Conservation (phyloP, 2,113 vertebrate genomes). For the Vulpes lagopus region DNA sequence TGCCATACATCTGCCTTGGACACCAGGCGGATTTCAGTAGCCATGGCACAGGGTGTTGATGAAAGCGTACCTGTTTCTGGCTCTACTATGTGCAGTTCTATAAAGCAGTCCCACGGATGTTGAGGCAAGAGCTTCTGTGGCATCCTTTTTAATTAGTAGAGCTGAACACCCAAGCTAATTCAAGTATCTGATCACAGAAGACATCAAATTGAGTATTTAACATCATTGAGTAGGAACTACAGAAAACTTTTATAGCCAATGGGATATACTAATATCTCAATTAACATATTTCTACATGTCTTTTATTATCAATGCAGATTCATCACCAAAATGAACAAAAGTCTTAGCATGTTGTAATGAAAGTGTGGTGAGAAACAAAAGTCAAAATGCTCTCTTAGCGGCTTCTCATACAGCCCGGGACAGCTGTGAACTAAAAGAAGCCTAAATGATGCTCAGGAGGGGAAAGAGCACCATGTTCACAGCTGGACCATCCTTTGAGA, state of each 20-base stretch:
- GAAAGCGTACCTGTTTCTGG: neutral
- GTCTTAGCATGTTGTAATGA: neutral
- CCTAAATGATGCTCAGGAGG: fast-evolving
- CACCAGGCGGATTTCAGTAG: too few species aligned
- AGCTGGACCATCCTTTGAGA: fast-evolving
- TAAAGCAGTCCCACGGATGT: neutral
- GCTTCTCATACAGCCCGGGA: neutral
- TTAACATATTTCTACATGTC: neutral
- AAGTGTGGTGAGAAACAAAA: neutral
- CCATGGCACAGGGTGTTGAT: fast-evolving
- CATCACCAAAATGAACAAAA: neutral
- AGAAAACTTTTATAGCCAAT: neutral
- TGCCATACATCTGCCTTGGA: neutral
- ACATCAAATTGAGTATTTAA: neutral
- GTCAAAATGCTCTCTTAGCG: fast-evolving
- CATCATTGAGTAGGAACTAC: neutral
- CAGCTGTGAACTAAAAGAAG: neutral
- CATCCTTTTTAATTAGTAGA: neutral
- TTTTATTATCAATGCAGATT: neutral
- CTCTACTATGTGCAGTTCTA: neutral
- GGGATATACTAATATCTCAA: neutral
- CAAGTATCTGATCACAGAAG: neutral
- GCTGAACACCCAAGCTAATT: neutral
- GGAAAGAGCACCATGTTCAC: fast-evolving
- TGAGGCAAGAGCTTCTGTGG: neutral